Conservation (phyloP, 2,113 vertebrate genomes). For the Atlantisia rogersi region DNA sequence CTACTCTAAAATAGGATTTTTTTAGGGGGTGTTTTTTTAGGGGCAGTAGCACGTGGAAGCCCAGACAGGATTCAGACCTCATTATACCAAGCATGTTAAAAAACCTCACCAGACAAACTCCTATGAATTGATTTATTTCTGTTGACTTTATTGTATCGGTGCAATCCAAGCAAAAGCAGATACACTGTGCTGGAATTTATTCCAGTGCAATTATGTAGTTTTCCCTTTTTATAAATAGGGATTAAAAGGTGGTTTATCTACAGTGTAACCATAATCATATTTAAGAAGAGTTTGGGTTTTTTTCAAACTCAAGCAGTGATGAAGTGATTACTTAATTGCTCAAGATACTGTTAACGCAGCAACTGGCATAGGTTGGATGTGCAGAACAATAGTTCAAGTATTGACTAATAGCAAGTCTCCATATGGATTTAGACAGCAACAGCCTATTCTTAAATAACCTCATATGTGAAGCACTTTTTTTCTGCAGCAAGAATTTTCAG, state of each 20-base stretch:
- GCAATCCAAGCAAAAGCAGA: neutral
- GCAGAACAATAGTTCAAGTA: neutral
- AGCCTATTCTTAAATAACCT: neutral
- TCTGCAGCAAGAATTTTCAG: conserved; percentile 6
- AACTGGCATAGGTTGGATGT: neutral
- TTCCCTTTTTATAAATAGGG: neutral
- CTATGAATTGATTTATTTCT: neutral
- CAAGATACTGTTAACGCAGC: neutral
- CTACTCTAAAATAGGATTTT: neutral
- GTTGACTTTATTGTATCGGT: neutral
- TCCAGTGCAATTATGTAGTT: neutral
- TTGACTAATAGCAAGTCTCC: neutral
- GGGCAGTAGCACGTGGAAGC: neutral
- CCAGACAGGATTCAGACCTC: neutral
- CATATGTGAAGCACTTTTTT: neutral
- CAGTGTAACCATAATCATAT: neutral
- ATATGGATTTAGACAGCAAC: neutral
- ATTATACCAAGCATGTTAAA: neutral
- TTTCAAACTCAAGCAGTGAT: neutral
- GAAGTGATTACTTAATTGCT: conserved; percentile 22
- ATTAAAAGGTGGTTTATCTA: conserved; percentile 11
- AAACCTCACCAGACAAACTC: neutral
- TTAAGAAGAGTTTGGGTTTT: neutral
- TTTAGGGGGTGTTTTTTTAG: neutral
- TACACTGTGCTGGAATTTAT: neutral